These are phyloP conservation scores for Nemurella pictetii DNA, from an alignment of 2,888 invertebrate genomes.

Conservation along the genomic window DNA sequence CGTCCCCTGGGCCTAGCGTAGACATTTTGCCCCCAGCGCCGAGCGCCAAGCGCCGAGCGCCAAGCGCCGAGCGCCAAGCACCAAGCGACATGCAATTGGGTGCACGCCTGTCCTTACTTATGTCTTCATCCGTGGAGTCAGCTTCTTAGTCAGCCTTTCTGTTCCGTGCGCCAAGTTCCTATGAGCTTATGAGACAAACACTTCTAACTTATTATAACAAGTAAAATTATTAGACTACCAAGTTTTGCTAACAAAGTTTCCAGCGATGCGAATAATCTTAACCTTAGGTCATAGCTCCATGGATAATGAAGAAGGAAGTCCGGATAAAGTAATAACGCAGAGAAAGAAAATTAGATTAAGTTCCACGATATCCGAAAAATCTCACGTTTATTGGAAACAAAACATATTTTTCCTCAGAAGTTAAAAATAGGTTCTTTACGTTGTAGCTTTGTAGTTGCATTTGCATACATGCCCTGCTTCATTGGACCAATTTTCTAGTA, in stretches of 20 bases:
- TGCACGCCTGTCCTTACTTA: not conserved
- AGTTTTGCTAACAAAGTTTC: constrained; percentile 18
- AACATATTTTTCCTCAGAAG: not conserved
- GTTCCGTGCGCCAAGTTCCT: not conserved
- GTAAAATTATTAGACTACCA: constrained; percentile 15
- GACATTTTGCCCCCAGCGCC: too few species aligned
- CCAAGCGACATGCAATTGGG: not conserved
- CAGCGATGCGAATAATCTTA: not conserved
- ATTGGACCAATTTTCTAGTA: too few species aligned
- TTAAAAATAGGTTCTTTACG: too few species aligned
- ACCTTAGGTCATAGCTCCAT: not conserved
- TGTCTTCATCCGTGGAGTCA: not conserved
- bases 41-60: too few species aligned
- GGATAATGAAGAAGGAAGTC: not conserved
- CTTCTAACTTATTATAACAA: constrained; percentile 16
- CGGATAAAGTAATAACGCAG: not conserved
- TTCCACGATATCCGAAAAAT: not conserved
- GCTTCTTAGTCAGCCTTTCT: not conserved
- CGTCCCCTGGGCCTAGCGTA: too few species aligned
- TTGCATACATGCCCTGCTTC: too few species aligned
- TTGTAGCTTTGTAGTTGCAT: too few species aligned
- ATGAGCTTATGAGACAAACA: constrained; percentile 8
- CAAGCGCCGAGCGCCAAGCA: too few species aligned
- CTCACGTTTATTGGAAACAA: not conserved
- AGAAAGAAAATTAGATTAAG: not conserved